These are phyloP conservation scores for Typhlomys cinereus DNA, from an alignment of 2,113 vertebrate genomes.

Conservation along the genomic window DNA sequence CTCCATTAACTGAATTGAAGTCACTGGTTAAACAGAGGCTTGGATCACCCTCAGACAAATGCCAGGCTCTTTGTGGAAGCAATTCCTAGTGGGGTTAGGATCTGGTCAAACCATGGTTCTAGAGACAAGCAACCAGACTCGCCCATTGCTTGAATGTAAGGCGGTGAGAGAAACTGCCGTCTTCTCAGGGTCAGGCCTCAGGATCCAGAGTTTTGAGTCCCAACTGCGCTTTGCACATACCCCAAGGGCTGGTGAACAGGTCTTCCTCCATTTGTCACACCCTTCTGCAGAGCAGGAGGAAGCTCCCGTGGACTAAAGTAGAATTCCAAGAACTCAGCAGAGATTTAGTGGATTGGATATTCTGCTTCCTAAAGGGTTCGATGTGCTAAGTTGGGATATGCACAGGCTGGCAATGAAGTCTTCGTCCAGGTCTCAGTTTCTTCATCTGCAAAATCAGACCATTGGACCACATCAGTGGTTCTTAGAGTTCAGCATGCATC, in stretches of 20 bases:
- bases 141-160: background rate
- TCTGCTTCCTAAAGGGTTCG: background rate
- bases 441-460: background rate
- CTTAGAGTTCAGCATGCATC: background rate
- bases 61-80: background rate
- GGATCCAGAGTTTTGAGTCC: background rate
- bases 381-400: background rate
- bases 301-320: background rate
- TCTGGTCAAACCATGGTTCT: background rate
- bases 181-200: background rate
- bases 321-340: background rate
- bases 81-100: background rate
- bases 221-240: background rate
- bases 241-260: background rate
- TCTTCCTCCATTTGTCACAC: background rate
- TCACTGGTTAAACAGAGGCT: background rate
- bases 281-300: background rate
- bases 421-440: background rate
- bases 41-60: background rate
- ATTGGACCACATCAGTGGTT: background rate
- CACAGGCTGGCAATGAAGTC: background rate
- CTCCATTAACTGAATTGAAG: background rate
- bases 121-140: background rate
- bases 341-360: background rate
- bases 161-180: background rate